A percentile compares a stretch with the other conserved stretches of the same genome.
Evolutionary conservation across 2,888 invertebrate genomes (phyloP).

Genomic region (Limnephilus rhombicus): DNA sequence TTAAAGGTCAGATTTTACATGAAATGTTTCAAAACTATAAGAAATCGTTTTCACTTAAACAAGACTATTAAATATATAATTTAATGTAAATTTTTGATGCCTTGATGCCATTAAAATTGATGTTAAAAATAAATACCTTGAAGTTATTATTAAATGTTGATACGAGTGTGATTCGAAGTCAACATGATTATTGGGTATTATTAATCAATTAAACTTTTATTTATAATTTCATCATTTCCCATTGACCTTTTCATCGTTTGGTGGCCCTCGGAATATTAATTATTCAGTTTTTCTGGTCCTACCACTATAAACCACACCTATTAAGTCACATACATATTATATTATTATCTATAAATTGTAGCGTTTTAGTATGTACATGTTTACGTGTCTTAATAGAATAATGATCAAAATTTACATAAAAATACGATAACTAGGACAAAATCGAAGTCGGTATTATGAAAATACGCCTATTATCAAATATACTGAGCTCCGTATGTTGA

Average conservation of each 20-base stretch:
- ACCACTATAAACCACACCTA: not conserved
- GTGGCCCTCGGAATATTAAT: not conserved
- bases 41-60: not conserved
- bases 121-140: too few relatives aligned
- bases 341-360: not conserved
- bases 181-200: not conserved
- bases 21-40: not conserved
- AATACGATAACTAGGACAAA: not conserved
- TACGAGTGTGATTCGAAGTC: not conserved
- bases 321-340: not conserved
- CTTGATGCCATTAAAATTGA: not conserved
- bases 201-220: not conserved
- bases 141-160: not conserved
- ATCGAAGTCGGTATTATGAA: not conserved
- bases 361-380: not conserved
- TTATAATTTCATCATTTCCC: not conserved
- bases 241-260: not conserved
- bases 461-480: not conserved
- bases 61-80: not conserved
- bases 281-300: not conserved
- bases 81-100: not conserved
- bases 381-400: not conserved
- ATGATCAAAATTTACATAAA: not conserved
- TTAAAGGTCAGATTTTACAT: not conserved
- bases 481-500: not conserved